Evolutionary conservation across 1,140 invertebrate species (phyloP), one percentile per base, ranked within the genome.

Genomic region (Idris sp.): DNA sequence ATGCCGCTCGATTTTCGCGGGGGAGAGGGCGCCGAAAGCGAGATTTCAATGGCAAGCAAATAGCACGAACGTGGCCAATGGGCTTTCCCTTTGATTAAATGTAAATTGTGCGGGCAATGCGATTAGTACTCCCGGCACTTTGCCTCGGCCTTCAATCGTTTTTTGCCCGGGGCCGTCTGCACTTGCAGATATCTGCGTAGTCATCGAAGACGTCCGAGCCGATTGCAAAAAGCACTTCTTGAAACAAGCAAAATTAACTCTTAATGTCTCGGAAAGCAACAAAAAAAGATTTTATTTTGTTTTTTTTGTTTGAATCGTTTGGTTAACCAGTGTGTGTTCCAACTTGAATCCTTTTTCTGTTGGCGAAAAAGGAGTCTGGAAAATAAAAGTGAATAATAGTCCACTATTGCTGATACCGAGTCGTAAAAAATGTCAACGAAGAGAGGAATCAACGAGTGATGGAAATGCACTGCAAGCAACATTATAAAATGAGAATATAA

Each of bases 11-110:
- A 13, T 15, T 1, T 8, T 0, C 22, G 11, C 1, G 31, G 31
- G 36, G 16, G 48, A 38, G 26, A 35, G 28, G 18, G 19, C n/a
- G n/a, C 15, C 15, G 16, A 65, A 64, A 67, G 75, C 77, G 79
- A 81, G 84, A 86, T 86, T 86, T 86, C 81, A 84, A 85, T 84
- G 79, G 82, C 78, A 82, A 84, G 84, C 79, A 85, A 85, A 84
- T 84, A 85, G 79, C 84, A 82, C 77, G 79, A 80, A 80, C 80
- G 77, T 77, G 81, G 81, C 80, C 83, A 84, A 85, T 84, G 82
- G 82, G 82, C 81, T 84, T 81, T 85, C 80, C 83, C 81, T 85
- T 86, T 86, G 84, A 86, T 86, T 84, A 85, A 86, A 86, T 85
- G 84, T 82, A 86, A 85, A 86, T 86, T 82, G 83, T 83, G 83